Base-by-base conservation (phyloP, 2,797 vertebrate genomes). In the Streptopelia turtur region DNA sequence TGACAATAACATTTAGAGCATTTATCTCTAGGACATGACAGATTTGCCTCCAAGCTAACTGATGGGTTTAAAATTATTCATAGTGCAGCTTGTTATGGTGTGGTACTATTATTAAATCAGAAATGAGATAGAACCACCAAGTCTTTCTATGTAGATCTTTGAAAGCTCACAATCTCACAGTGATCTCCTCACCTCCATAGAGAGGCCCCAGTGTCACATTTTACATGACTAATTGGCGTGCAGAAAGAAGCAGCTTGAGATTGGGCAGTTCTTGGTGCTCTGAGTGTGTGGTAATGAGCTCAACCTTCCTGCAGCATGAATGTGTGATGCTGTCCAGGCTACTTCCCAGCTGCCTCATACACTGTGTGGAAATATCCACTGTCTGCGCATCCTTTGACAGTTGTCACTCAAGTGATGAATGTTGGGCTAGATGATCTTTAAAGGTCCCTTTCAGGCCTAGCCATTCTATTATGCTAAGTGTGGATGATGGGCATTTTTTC, bases 31-130 rank as follows among this genome's bases (percentile, higher is more conserved):
- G n/a, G 45, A 57, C 28, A 50, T 56, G n/a, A 31, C 23, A 77
- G 66, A 90, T 39, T 50, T 68, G 35, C 22, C 47, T 95, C 37
- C 55, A 57, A n/a, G 52, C 13, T 83, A 60, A 68, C 10, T 10
- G 10, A 71, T 76, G 9, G 13, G 25, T 66, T 85, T 93, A 69
- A 83, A 92, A 88, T 60, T 85, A 64, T 72, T 84, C 43, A 49
- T 47, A 50, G 21, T 59, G 33, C 47, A 33, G 61, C 15, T 70
- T 55, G 22, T 65, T 89, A 69, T 2, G 9, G 3, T 2, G 1
- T 17, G 22, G 37, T 61, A 50, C 16, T 74, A 69, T 33, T 69
- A 47, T 5, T 77, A 53, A 71, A 81, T 90, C 27, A 35, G 45
- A 83, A 92, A 74, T 21, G 21, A 24, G 10, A 31, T 45, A 52